phyloP scores from a whole-genome alignment of 2,113 vertebrate genomes.

The Anguilla japonica region DNA sequence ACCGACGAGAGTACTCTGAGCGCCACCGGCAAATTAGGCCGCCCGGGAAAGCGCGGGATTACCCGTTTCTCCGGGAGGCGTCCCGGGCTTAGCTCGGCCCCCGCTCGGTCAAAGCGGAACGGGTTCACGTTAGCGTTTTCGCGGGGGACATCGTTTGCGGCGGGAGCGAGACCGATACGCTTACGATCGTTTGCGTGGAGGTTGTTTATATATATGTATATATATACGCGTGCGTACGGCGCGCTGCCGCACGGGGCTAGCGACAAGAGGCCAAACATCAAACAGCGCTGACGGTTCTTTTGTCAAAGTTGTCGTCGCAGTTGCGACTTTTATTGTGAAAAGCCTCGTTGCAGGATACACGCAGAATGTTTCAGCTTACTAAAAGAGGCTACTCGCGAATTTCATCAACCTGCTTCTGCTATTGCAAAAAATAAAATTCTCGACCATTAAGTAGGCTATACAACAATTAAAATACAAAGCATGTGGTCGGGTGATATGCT shows the following conservation, averaged over 20 bases:
- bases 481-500: too few relatives aligned
- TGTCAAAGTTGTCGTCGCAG: slow-evolving; percentile 30
- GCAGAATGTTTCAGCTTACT: not conserved
- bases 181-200: slow-evolving; percentile 17
- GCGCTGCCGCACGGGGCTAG: slow-evolving; percentile 32
- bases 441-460: not conserved
- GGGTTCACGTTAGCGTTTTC: slow-evolving; percentile 30
- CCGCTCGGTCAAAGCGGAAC: slow-evolving; percentile 40
- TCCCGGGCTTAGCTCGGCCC: slow-evolving; percentile 23
- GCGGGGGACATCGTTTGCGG: slow-evolving; percentile 32
- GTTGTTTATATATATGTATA: slow-evolving; percentile 25
- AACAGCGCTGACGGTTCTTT: slow-evolving; percentile 34
- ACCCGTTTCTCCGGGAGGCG: slow-evolving; percentile 27
- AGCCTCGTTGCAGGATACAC: not conserved
- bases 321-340: slow-evolving; percentile 31
- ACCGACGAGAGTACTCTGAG: slow-evolving; percentile 17
- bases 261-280: slow-evolving; percentile 1
- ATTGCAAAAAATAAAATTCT: not conserved
- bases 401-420: not conserved
- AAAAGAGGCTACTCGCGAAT: not conserved
- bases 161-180: slow-evolving; percentile 28
- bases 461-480: not conserved
- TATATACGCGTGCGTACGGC: slow-evolving; percentile 3
- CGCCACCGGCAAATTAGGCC: slow-evolving; percentile 40
- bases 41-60: slow-evolving; percentile 4